Percentiles rank a stretch among this genome's conserved stretches.
phyloP scores from a whole-genome alignment of 2,888 invertebrate species.

The Drosophila neonasuta region DNA sequence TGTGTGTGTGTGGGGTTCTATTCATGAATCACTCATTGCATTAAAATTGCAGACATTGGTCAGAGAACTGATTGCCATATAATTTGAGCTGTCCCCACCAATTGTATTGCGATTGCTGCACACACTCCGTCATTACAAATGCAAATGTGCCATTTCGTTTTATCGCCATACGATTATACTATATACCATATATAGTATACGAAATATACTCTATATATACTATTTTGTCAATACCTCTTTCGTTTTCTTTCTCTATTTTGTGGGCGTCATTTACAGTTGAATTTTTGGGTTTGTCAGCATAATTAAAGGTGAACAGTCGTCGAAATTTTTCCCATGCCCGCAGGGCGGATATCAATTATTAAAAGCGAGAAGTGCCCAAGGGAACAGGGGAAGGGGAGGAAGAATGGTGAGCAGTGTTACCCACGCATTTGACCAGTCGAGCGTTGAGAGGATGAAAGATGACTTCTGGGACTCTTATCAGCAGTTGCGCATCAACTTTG shows the following conservation, averaged over 20 bases:
- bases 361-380: constrained; percentile 6
- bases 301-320: constrained; percentile 19
- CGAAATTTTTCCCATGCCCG: constrained; percentile 26
- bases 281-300: constrained; percentile 11
- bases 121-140: constrained; percentile 22
- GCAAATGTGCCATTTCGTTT: constrained; percentile 31
- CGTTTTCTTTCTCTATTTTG: constrained; percentile 8
- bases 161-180: constrained; percentile 1
- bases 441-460: constrained; percentile 38
- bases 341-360: constrained; percentile 30
- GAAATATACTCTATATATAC: background rate
- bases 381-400: background rate
- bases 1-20: constrained; percentile 22
- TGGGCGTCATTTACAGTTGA: constrained; percentile 20
- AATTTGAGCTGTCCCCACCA: constrained; percentile 60
- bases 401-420: background rate
- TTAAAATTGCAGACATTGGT: constrained; percentile 42
- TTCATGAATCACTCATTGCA: constrained; percentile 41
- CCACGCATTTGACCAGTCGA: constrained; percentile 37
- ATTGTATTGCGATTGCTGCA: constrained; percentile 32
- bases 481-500: constrained; percentile 40
- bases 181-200: background rate
- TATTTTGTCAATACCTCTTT: background rate
- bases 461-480: constrained; percentile 43
- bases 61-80: constrained; percentile 62